These are phyloP conservation scores for Phoenicopterus ruber DNA, from an alignment of 2,113 vertebrate species.

Conservation along the genomic window DNA sequence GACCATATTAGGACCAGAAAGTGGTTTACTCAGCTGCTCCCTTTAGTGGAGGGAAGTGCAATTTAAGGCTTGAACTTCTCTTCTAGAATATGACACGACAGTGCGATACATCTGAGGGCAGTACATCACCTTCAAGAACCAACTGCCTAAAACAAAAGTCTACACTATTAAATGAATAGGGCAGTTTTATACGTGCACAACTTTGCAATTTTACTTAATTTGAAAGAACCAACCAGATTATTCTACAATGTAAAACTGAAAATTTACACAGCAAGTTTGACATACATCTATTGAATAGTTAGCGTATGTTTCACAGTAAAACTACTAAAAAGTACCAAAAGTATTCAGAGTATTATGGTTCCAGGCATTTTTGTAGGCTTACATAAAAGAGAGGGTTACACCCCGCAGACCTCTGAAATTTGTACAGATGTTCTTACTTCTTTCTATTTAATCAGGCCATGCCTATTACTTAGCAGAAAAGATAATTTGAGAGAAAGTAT, in stretches of 20 bases:
- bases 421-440: conserved; percentile 62
- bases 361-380: conserved; percentile 18
- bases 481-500: conserved; percentile 38
- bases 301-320: neutral
- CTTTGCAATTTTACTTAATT: neutral
- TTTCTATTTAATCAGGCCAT: conserved; percentile 33
- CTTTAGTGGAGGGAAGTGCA: neutral
- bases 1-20: neutral
- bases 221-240: neutral
- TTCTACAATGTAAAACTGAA: neutral
- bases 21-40: neutral
- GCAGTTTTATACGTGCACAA: neutral
- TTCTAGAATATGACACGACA: neutral
- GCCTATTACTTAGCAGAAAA: conserved; percentile 32
- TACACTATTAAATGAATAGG: neutral
- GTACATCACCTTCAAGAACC: neutral
- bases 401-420: neutral
- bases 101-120: neutral
- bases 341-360: conserved; percentile 20
- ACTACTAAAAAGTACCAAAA: neutral
- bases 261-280: neutral
- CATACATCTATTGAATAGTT: neutral
- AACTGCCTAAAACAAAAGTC: neutral
- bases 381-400: neutral
- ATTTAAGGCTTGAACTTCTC: neutral